phyloP scores from a whole-genome alignment of 2,888 invertebrate species.

The Salpingus planirostris region DNA sequence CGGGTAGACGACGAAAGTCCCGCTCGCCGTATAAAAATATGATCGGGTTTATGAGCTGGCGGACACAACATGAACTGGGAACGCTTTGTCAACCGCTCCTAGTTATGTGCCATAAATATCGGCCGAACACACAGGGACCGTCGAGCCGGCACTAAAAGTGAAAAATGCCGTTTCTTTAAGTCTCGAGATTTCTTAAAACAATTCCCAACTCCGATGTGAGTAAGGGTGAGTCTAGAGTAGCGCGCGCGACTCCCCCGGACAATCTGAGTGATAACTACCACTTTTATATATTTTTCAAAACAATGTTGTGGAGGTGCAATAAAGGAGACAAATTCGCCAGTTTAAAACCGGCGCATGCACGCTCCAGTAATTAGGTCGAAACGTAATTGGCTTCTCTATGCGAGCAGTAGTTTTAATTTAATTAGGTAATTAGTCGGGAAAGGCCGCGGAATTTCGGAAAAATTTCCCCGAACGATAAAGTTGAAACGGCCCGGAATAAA shows the following conservation, averaged over 20 bases:
- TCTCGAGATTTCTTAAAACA: conserved; percentile 10
- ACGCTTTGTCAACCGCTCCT: conserved; percentile 29
- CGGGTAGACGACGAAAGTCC: conserved; percentile 28
- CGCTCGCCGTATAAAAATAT: conserved; percentile 27
- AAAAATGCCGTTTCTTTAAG: conserved; percentile 21
- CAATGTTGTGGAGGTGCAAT: too few relatives aligned
- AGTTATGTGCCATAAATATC: conserved; percentile 29
- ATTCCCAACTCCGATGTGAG: conserved; percentile 1
- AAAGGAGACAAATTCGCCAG: too few relatives aligned
- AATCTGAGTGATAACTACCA: neutral
- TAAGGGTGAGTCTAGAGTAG: too few relatives aligned
- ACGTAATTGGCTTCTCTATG: too few relatives aligned
- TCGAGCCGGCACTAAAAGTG: conserved; percentile 23
- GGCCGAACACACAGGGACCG: conserved; percentile 24
- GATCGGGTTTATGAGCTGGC: conserved; percentile 31
- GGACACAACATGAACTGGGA: conserved; percentile 30
- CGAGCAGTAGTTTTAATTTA: neutral
- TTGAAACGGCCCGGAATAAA: neutral
- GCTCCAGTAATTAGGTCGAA: too few relatives aligned
- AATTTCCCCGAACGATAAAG: neutral
- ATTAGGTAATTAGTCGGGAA: neutral
- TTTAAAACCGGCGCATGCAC: too few relatives aligned
- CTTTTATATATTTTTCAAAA: too few relatives aligned
- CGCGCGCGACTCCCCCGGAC: neutral
- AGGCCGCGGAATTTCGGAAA: neutral